Percentiles rank a stretch among this genome's conserved stretches.
Conservation (phyloP, 2,113 vertebrate genomes). For the Labeo rohita region DNA sequence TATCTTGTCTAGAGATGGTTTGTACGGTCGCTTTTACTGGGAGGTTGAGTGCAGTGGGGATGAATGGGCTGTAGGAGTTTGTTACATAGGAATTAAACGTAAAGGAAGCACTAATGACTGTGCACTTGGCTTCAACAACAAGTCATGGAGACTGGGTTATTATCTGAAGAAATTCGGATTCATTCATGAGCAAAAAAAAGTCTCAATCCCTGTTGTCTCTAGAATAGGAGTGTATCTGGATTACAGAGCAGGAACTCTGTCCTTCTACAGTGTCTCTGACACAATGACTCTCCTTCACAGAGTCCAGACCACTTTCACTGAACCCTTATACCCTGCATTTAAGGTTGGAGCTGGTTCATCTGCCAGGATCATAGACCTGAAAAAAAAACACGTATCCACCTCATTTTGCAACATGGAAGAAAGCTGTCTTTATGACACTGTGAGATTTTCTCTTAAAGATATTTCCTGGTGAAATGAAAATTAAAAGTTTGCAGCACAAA, state of each 20-base stretch:
- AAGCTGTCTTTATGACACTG: neutral
- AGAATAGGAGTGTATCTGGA: slow-evolving; percentile 17
- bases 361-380: neutral
- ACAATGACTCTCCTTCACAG: slow-evolving; percentile 17
- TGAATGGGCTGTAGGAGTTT: neutral
- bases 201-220: neutral
- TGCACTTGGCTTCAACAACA: slow-evolving; percentile 40
- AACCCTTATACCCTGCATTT: slow-evolving; percentile 10
- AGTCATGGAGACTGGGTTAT: slow-evolving; percentile 63
- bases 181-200: slow-evolving; percentile 65
- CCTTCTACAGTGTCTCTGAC: slow-evolving; percentile 34
- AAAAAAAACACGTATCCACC: neutral
- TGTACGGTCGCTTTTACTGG: slow-evolving; percentile 40
- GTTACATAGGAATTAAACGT: slow-evolving; percentile 40
- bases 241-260: neutral
- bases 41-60: slow-evolving; percentile 32
- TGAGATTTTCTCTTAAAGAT: neutral
- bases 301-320: slow-evolving; percentile 39
- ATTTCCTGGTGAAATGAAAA: too few species aligned
- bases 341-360: neutral
- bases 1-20: slow-evolving; percentile 29
- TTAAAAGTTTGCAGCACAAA: too few species aligned
- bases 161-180: slow-evolving; percentile 71
- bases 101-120: slow-evolving; percentile 33
- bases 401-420: neutral